Evolutionary conservation across 2,113 vertebrate genomes (phyloP), one percentile per base, ranked within the genome.

Genomic region (Prolemur simus): DNA sequence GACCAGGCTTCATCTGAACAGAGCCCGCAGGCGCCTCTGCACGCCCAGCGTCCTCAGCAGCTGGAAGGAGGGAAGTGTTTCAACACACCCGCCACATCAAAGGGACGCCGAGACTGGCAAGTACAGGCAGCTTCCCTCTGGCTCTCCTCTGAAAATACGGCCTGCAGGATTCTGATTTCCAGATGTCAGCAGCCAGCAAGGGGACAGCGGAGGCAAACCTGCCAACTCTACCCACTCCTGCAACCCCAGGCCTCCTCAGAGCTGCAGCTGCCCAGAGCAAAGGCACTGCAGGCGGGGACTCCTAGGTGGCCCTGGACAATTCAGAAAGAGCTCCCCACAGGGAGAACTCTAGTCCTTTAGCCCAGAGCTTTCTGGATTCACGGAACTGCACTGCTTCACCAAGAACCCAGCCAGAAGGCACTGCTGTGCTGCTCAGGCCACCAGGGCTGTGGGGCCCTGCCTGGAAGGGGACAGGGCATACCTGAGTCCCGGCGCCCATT

Each of bases 401-500:
- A 58, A 54, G 25, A 69, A 34, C 34, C 17, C 4, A 27, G 20
- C 60, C 60, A 27, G 52, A 39, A 32, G 54, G 63, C 8, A 1
- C 34, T 37, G 45, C 66, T 13, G 52, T 15, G 68, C 9, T 80
- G 39, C 52, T 39, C 32, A 68, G 69, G 39, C 6, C 42, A 4
- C 49, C 66, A 4, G 37, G 27, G 25, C 66, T 14, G 3, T 25
- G 47, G 49, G 42, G 42, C 52, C 68, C 83, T 29, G 71, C 68
- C 83, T 29, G 71, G 42, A 27, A 42, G 6, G 11, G n/a, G 3
- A 52, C 6, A 23, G 11, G 3, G 27, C 80, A 1, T 98, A 99
- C 99, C 99, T 98, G 99, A 99, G 98, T 99, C 99, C 0, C 99
- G 98, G 81, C 99, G 99, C 87, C 99, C 99, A 5, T 99, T 99